phyloP scores from a whole-genome alignment of 2,113 vertebrate genomes.

The Pungitius pungitius region DNA sequence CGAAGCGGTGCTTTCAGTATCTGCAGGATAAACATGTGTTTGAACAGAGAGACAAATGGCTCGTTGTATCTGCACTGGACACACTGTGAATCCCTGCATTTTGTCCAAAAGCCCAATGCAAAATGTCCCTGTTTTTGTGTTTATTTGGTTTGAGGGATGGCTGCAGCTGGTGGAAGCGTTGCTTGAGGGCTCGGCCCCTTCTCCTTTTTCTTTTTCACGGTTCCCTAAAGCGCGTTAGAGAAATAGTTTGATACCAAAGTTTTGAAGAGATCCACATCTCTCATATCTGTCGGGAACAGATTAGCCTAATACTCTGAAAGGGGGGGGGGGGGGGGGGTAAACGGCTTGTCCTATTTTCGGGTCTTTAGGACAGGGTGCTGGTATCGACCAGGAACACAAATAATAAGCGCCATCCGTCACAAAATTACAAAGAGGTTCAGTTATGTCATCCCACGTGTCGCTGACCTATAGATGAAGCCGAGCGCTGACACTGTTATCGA shows the following conservation, averaged over 20 bases:
- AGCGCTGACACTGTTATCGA: slow-evolving; percentile 1
- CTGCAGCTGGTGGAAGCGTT: slow-evolving; percentile 17
- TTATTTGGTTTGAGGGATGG: slow-evolving; percentile 16
- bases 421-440: too few species aligned
- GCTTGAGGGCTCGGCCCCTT: background rate
- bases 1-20: background rate
- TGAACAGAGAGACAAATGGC: slow-evolving; percentile 18
- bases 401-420: background rate
- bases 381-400: background rate
- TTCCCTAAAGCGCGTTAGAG: background rate
- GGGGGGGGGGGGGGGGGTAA: too few species aligned
- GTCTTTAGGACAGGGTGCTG: too few species aligned
- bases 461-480: slow-evolving; percentile 8
- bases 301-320: too few species aligned
- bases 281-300: too few species aligned
- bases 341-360: too few species aligned
- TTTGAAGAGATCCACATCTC: background rate
- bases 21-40: slow-evolving; percentile 19
- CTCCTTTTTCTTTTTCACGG: background rate
- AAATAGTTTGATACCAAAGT: background rate
- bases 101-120: slow-evolving; percentile 10
- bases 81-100: slow-evolving; percentile 18
- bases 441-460: too few species aligned
- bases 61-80: slow-evolving; percentile 7
- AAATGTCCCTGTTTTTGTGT: slow-evolving; percentile 9